Conservation (phyloP, 1,140 invertebrate species). For the Diorhabda sublineata region DNA sequence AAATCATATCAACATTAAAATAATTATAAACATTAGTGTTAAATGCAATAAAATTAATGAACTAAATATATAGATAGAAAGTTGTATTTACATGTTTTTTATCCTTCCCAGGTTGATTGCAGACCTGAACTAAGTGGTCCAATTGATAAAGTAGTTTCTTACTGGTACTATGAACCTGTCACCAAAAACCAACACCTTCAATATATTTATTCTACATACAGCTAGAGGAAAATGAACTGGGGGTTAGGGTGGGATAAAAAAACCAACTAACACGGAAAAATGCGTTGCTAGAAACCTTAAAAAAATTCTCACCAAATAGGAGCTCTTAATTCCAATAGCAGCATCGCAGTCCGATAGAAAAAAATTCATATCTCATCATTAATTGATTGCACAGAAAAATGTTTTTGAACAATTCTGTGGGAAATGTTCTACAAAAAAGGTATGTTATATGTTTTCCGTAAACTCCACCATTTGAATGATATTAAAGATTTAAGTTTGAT, state of each 20-base stretch:
- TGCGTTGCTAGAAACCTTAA: not conserved
- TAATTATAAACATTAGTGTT: too few species aligned
- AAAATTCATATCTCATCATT: too few species aligned
- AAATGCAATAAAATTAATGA: too few species aligned
- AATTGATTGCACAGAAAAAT: too few species aligned
- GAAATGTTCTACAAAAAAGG: too few species aligned
- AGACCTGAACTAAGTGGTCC: conserved; percentile 92
- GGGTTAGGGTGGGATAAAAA: not conserved
- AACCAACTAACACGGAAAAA: not conserved
- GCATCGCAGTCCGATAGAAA: too few species aligned
- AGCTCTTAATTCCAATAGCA: too few species aligned
- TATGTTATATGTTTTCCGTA: too few species aligned
- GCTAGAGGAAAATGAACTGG: not conserved
- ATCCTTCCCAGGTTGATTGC: conserved; percentile 79
- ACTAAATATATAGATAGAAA: conserved; percentile 13
- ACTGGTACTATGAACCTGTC: conserved; percentile 90
- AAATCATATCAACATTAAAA: too few species aligned
- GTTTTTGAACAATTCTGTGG: too few species aligned
- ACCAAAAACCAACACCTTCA: conserved; percentile 49
- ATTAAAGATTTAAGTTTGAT: too few species aligned
- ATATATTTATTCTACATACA: not conserved
- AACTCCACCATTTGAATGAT: too few species aligned
- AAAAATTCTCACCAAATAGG: not conserved
- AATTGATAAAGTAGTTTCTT: conserved; percentile 94
- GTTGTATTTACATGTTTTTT: conserved; percentile 68